Base-by-base conservation (phyloP, 2,113 vertebrate genomes). In the Sinosuthora webbiana region DNA sequence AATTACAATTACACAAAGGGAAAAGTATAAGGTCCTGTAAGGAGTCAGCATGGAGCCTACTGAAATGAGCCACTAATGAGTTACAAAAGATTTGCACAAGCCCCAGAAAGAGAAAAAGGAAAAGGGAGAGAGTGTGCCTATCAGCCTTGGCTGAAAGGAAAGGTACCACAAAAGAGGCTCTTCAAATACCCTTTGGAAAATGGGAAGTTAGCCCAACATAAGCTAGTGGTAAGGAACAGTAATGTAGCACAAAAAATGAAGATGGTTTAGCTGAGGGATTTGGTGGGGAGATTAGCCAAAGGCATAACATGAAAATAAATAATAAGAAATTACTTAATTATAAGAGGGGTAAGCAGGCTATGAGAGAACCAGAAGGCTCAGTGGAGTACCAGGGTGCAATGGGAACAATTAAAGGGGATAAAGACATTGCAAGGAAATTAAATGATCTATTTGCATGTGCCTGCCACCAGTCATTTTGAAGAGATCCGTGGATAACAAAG, bases 311-410 rank as follows among this genome's bases (percentile, higher is more conserved):
- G 78, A 94, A 94, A 96, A 95, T 94, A 97, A 97, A 97, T 96
- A 97, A 93, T 94, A 95, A 94, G 77, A 77, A 95, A 87, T 95
- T 90, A 67, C 75, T 95, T 95, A 97, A 95, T 95, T 97, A 95
- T 93, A 74, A 86, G 71, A 94, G 60, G 63, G 6, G 9, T 90
- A 93, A 97, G 90, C 87, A 90, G 85, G 23, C 76, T 95, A 75
- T 70, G 79, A 91, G 93, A 96, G 70, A 93, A 83, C 57, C 68
- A 69, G 67, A 95, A 95, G 82, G 75, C 94, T 95, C 87, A 47
- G 84, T 83, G 93, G 94, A 97, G 79, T 83, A 90, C 42, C n/a
- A 60, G 68, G 53, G 78, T 81, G 90, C 93, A 94, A 93, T 83
- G 94, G 94, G 95, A 96, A 96, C 96, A 95, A 90, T 96, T 95